Percentiles rank a stretch among this genome's conserved stretches.
Evolutionary conservation across 2,113 vertebrate species (phyloP).

Genomic region (Caracal caracal): DNA sequence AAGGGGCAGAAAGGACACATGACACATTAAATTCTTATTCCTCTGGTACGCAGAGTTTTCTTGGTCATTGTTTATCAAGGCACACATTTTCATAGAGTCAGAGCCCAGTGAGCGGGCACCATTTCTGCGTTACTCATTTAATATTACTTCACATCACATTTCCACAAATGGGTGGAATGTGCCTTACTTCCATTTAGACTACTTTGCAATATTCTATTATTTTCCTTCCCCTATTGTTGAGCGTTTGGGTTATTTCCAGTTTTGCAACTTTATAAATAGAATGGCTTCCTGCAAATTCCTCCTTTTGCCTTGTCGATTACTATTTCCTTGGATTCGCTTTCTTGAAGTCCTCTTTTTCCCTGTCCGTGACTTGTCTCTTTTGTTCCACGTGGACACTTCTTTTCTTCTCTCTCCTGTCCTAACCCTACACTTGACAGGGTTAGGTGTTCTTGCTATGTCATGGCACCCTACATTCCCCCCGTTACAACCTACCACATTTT

Average conservation of each 20-base stretch:
- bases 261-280: slow-evolving; percentile 47
- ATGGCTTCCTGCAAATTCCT: slow-evolving; percentile 17
- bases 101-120: neutral
- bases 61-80: slow-evolving; percentile 29
- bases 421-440: neutral
- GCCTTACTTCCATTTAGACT: slow-evolving; percentile 63
- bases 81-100: slow-evolving; percentile 14
- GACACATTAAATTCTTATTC: neutral
- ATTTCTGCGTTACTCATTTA: slow-evolving; percentile 49
- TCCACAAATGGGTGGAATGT: slow-evolving; percentile 38
- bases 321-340: slow-evolving; percentile 38
- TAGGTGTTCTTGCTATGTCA: neutral
- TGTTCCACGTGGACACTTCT: neutral
- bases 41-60: neutral
- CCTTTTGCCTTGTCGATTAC: slow-evolving; percentile 11
- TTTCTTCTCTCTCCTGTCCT: neutral
- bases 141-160: slow-evolving; percentile 47
- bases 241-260: slow-evolving; percentile 43
- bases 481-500: neutral
- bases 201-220: slow-evolving; percentile 50
- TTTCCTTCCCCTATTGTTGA: slow-evolving; percentile 50
- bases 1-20: neutral
- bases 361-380: neutral
- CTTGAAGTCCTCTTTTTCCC: neutral
- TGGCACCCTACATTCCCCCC: neutral